phyloP scores from a whole-genome alignment of 2,797 vertebrate species.

The Lycodopsis pacificus region DNA sequence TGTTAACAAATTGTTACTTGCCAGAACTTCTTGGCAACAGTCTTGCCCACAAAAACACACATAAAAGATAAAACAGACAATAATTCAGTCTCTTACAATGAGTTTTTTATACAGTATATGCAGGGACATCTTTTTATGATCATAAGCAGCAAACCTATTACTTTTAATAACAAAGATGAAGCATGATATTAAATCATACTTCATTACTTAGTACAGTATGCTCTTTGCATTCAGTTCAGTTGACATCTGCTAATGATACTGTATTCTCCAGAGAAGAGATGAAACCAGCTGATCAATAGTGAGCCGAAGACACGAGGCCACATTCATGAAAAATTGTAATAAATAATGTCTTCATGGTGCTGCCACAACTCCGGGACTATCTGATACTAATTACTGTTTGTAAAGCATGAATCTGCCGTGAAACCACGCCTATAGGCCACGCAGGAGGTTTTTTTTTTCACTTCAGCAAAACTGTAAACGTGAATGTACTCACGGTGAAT shows the following conservation, averaged over 20 bases:
- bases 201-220: not conserved
- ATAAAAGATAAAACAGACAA: not conserved
- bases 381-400: constrained; percentile 11
- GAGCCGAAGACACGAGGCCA: constrained; percentile 11
- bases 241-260: constrained; percentile 29
- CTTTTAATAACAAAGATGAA: not conserved
- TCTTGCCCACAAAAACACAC: not conserved
- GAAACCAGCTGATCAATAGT: constrained; percentile 20
- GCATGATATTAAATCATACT: constrained; percentile 1
- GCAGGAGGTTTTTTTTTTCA: not conserved
- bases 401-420: constrained; percentile 11
- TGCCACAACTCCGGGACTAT: constrained; percentile 11
- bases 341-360: constrained; percentile 5
- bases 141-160: not conserved
- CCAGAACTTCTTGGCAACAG: not conserved
- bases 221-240: not conserved
- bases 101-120: not conserved
- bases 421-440: not conserved
- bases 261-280: constrained; percentile 14
- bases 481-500: constrained; percentile 81
- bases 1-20: not conserved
- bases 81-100: not conserved
- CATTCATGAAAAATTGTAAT: not conserved
- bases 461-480: not conserved
- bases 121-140: not conserved